Evolutionary conservation across 2,113 vertebrate species (phyloP), one percentile per base, ranked within the genome.

Genomic region (Periophthalmodon schlosseri): DNA sequence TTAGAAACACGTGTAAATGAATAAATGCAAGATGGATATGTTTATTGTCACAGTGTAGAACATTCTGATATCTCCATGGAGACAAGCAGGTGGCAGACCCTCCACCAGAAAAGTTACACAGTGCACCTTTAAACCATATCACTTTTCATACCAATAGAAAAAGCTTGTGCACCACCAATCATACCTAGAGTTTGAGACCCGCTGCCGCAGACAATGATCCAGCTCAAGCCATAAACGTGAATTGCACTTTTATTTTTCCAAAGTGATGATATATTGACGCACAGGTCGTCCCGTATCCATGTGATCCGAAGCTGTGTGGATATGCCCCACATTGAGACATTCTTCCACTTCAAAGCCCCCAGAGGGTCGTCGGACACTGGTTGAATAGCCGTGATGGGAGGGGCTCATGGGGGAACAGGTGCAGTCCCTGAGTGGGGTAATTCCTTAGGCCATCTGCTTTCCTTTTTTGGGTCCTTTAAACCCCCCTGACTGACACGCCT

Each of bases 371-470:
- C 88, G 86, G 81, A 91, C 87, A 89, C 87, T 88, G 86, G 90
- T 92, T 93, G 90, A 93, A 93, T 91, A 64, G 88, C 71, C 81
- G 72, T 73, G 0, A 49, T 76, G 77, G 84, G 80, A 86, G 79
- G 87, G 81, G 88, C 65, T 52, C 2, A 4, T 8, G 21, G 74
- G 85, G 73, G 78, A 92, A 93, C 94, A 94, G 94, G 93, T 95
- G 94, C 93, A 91, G 84, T 79, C 74, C 87, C 84, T 74, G 77
- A 83, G 84, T 65, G 78, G 86, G 88, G 86, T 82, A 78, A 86
- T 88, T 91, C 88, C 85, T 18, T 64, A 78, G 74, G 87, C 94
- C 94, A 95, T 94, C 93, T 95, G 93, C 88, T 92, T 92, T 91
- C 86, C 81, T 90, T 89, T 86, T 81, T 67, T 77, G 70, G 78